Percentiles rank a stretch among this genome's conserved stretches.
phyloP scores from a whole-genome alignment of 2,888 invertebrate genomes.

The Chrysodeixis includens region DNA sequence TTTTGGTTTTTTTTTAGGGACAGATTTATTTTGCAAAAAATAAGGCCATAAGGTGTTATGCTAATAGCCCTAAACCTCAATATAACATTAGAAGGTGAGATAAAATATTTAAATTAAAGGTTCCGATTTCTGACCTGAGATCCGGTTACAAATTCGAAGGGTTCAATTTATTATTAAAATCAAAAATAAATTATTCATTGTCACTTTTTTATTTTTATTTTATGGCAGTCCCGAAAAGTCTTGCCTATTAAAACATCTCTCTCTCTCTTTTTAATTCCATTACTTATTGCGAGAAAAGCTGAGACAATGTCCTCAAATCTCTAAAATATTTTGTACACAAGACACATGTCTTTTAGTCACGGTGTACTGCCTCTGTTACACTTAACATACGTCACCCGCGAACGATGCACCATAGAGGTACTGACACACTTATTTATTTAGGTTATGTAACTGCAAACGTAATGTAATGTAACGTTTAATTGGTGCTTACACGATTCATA shows the following conservation, averaged over 20 bases:
- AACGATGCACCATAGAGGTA: conserved; percentile 38
- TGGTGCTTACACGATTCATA: conserved; percentile 50
- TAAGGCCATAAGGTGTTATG: neutral
- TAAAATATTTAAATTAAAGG: neutral
- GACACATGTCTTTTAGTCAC: conserved; percentile 15
- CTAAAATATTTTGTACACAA: neutral
- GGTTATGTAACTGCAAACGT: conserved; percentile 47
- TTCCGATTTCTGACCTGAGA: neutral
- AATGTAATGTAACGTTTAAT: conserved; percentile 47
- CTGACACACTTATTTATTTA: conserved; percentile 54
- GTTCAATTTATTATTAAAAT: too few relatives aligned
- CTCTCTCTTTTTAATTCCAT: too few relatives aligned
- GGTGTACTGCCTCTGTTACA: conserved; percentile 32
- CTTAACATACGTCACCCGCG: conserved; percentile 42
- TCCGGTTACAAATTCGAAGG: neutral
- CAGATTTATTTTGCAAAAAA: neutral
- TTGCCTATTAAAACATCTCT: too few relatives aligned
- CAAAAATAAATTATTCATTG: too few relatives aligned
- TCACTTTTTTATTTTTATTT: too few relatives aligned
- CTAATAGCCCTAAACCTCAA: neutral
- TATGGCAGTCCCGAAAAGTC: too few relatives aligned
- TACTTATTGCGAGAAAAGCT: too few relatives aligned
- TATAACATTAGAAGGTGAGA: neutral
- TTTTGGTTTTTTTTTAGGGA: neutral
- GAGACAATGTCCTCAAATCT: neutral